Percentiles rank a stretch among this genome's conserved stretches.
phyloP scores from a whole-genome alignment of 2,113 vertebrate genomes.

The Phaethon lepturus region DNA sequence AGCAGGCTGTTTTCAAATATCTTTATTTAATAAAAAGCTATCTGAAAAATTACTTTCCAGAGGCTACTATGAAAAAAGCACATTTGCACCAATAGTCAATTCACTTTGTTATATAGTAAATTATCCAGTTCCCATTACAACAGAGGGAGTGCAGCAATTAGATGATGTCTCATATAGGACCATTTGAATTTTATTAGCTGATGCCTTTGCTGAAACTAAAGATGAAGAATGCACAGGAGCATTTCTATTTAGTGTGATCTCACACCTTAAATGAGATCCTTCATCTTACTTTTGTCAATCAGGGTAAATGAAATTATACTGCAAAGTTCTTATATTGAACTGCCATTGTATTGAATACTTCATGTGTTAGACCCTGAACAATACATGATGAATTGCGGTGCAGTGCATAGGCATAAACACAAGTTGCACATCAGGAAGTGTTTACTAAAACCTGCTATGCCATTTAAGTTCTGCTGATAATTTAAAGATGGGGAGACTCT shows the following conservation, averaged over 20 bases:
- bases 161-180: background rate
- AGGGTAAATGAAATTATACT: background rate
- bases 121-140: background rate
- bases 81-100: constrained; percentile 4
- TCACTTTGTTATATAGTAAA: background rate
- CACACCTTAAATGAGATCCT: background rate
- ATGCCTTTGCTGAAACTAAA: background rate
- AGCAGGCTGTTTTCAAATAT: constrained; percentile 21
- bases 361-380: background rate
- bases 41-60: constrained; percentile 49
- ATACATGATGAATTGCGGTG: background rate
- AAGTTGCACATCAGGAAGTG: background rate
- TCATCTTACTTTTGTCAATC: background rate
- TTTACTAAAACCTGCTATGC: background rate
- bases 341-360: background rate
- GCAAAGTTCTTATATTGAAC: background rate
- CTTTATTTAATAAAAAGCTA: constrained; percentile 38
- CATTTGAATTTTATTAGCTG: background rate
- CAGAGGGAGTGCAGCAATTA: constrained; percentile 26
- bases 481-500: background rate
- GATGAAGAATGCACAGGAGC: background rate
- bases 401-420: background rate
- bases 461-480: background rate
- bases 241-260: background rate
- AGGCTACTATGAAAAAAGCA: background rate